Conservation (phyloP, 2,888 invertebrate species). For the Stenodema calcarata region DNA sequence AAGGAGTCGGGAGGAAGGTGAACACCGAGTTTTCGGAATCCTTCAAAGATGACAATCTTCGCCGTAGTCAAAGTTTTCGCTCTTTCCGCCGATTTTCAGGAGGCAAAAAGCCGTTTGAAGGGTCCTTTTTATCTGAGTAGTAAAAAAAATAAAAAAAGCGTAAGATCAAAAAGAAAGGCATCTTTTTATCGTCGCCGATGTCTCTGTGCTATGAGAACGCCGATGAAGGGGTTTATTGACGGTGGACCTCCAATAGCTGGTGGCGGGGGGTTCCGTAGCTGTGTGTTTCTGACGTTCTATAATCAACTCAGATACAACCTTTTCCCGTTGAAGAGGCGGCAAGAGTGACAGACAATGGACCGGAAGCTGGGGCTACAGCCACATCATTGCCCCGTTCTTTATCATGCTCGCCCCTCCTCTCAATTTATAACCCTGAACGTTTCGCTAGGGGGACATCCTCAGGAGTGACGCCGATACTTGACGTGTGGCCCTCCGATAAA, state of each 20-base stretch:
- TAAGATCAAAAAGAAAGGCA: not conserved
- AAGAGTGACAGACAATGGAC: not conserved
- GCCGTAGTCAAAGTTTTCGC: not conserved
- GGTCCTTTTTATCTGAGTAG: not conserved
- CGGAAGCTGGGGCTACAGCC: not conserved
- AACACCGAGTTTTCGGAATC: not conserved
- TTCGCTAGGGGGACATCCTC: not conserved
- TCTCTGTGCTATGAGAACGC: not conserved
- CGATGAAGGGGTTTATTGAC: not conserved
- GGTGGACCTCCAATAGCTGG: not conserved
- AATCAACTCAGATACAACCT: not conserved
- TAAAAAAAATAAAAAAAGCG: not conserved
- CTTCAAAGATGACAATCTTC: constrained; percentile 33
- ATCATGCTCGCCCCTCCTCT: not conserved
- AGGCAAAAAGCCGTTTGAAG: not conserved
- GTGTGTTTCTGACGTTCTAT: not conserved
- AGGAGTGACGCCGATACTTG: not conserved
- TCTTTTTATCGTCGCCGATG: not conserved
- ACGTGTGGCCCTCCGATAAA: not conserved
- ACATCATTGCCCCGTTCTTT: not conserved
- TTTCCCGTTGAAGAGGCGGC: not conserved
- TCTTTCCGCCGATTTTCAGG: not conserved
- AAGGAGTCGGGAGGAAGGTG: not conserved
- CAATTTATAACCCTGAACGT: not conserved
- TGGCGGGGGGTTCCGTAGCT: not conserved